Evolutionary conservation across 2,888 invertebrate genomes (phyloP).

Genomic region (Ellobium chinense): DNA sequence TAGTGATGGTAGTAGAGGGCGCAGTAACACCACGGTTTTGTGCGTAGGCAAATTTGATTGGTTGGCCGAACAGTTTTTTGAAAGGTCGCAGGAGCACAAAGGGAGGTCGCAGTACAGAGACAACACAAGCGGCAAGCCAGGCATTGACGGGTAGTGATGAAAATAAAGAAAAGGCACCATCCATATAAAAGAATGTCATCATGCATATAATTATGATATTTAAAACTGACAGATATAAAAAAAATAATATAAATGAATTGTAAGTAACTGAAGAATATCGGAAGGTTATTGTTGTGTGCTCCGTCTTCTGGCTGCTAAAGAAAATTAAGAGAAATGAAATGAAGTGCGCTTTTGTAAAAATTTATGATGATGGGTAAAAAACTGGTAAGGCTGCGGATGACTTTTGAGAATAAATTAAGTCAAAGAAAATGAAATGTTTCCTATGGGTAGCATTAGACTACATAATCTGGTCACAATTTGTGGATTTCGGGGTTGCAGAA

Average conservation of each 20-base stretch:
- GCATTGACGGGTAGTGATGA: conserved; percentile 79
- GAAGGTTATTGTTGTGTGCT: background rate
- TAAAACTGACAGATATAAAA: background rate
- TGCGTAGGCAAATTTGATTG: conserved; percentile 77
- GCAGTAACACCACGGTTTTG: conserved; percentile 77
- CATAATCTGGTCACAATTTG: background rate
- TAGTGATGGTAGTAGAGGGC: conserved; percentile 69
- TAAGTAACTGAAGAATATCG: too few relatives aligned
- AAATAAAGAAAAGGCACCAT: conserved; percentile 72
- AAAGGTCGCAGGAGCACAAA: conserved; percentile 52
- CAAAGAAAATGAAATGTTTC: background rate
- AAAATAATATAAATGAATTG: background rate
- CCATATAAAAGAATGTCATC: conserved; percentile 68
- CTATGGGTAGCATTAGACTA: conserved; percentile 19
- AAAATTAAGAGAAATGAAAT: conserved; percentile 6
- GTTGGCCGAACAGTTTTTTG: conserved; percentile 33
- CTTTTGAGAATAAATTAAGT: background rate
- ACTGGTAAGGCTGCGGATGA: background rate
- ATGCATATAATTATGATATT: conserved; percentile 63
- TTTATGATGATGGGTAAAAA: background rate
- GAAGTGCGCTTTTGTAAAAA: background rate
- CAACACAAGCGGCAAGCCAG: conserved; percentile 79
- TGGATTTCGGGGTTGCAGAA: background rate
- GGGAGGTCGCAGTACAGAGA: conserved; percentile 79
- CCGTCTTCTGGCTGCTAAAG: background rate